phyloP scores from a whole-genome alignment of 1,140 invertebrate species.

The Heliconius melpomene region DNA sequence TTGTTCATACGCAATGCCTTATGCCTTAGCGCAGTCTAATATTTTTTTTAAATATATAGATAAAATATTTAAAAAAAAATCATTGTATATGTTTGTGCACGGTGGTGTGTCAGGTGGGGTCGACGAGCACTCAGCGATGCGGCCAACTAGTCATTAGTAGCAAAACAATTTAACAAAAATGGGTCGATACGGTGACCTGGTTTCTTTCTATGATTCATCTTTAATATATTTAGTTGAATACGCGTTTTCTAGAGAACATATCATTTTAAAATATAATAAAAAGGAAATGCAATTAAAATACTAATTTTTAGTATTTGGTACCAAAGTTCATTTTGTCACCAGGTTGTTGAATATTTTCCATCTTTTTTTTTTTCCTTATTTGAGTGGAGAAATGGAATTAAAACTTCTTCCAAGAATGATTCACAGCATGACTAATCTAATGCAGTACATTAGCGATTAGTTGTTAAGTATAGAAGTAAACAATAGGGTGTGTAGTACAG shows the following conservation, averaged over 20 bases:
- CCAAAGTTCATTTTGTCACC: too few species aligned
- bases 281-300: too few species aligned
- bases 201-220: slow-evolving; percentile 9
- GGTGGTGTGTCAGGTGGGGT: not conserved
- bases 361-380: too few species aligned
- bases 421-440: not conserved
- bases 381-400: too few species aligned
- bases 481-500: not conserved
- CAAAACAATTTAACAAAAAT: not conserved
- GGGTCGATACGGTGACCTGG: not conserved
- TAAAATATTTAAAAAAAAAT: not conserved
- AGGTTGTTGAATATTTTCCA: too few species aligned
- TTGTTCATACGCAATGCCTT: too few species aligned
- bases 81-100: not conserved
- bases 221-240: not conserved
- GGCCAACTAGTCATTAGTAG: not conserved
- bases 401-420: not conserved
- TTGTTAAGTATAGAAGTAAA: not conserved
- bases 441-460: not conserved
- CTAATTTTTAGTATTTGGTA: too few species aligned
- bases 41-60: not conserved
- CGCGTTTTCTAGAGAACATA: not conserved
- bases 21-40: too few species aligned
- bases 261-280: not conserved
- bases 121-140: not conserved